phyloP scores from a whole-genome alignment of 2,113 vertebrate genomes.

The Platanista minor region DNA sequence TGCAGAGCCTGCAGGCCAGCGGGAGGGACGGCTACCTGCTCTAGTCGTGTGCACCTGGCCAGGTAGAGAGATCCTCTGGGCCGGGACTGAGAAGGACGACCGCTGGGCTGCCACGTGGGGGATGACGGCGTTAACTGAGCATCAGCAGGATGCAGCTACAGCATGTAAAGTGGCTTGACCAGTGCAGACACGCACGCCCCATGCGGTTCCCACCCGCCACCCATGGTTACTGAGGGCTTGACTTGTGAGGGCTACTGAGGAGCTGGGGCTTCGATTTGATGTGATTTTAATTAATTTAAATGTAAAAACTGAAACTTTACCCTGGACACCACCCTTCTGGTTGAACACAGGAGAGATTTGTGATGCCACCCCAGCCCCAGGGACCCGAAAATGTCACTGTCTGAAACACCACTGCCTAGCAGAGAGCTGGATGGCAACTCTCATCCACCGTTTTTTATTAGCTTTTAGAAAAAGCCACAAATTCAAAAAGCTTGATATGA shows the following conservation, averaged over 20 bases:
- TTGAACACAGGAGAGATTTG: neutral
- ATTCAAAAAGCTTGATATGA: neutral
- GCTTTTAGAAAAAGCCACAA: neutral
- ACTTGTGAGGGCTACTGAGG: neutral
- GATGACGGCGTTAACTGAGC: too few relatives aligned
- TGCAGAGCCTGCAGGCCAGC: neutral
- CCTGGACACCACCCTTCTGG: neutral
- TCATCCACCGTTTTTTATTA: neutral
- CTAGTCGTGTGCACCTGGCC: neutral
- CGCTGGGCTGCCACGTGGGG: neutral
- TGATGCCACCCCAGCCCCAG: neutral
- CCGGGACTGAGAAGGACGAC: neutral
- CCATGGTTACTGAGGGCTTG: fast-evolving
- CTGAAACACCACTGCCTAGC: neutral
- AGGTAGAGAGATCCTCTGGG: neutral
- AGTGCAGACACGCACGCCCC: fast-evolving
- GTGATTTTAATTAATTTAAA: neutral
- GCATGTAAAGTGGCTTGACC: fast-evolving
- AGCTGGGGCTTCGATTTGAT: neutral
- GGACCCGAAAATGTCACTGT: neutral
- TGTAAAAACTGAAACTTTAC: neutral
- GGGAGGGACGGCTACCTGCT: too few relatives aligned
- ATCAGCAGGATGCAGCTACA: fast-evolving
- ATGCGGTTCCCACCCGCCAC: fast-evolving
- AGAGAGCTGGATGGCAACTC: neutral